Conservation (phyloP, 2,797 vertebrate genomes). For the Naso thynnoides region DNA sequence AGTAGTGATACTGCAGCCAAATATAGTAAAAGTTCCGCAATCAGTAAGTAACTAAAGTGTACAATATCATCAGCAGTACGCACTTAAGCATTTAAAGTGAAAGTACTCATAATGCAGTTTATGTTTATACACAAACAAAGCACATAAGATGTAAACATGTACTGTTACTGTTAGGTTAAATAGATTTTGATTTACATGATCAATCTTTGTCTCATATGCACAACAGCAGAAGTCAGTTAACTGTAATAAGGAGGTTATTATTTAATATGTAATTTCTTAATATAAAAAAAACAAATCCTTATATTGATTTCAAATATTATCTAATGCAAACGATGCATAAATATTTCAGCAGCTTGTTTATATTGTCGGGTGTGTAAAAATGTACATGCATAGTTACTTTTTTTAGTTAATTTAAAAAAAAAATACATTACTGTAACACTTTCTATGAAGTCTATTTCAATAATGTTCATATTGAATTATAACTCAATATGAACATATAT, state of each 20-base stretch:
- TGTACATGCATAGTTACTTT: not conserved
- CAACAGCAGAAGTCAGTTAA: not conserved
- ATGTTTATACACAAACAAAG: too few species aligned
- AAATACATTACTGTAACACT: too few species aligned
- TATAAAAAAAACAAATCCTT: not conserved
- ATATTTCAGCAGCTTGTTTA: not conserved
- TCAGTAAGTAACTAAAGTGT: not conserved
- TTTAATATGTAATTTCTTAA: not conserved
- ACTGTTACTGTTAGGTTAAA: too few species aligned
- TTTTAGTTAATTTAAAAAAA: too few species aligned
- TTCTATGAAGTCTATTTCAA: too few species aligned
- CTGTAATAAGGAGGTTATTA: not conserved
- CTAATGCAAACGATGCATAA: not conserved
- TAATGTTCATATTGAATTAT: too few species aligned
- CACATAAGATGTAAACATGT: too few species aligned
- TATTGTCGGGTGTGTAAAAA: not conserved
- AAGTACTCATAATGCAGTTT: not conserved
- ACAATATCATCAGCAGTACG: not conserved
- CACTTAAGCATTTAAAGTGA: not conserved
- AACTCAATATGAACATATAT: too few species aligned
- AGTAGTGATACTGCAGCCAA: not conserved
- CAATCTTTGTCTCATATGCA: not conserved
- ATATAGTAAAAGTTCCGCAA: not conserved
- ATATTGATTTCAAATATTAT: not conserved
- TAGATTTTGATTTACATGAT: too few species aligned